Evolutionary conservation across 2,113 vertebrate species (phyloP), one percentile per base, ranked within the genome.

Genomic region (Salminus brasiliensis): DNA sequence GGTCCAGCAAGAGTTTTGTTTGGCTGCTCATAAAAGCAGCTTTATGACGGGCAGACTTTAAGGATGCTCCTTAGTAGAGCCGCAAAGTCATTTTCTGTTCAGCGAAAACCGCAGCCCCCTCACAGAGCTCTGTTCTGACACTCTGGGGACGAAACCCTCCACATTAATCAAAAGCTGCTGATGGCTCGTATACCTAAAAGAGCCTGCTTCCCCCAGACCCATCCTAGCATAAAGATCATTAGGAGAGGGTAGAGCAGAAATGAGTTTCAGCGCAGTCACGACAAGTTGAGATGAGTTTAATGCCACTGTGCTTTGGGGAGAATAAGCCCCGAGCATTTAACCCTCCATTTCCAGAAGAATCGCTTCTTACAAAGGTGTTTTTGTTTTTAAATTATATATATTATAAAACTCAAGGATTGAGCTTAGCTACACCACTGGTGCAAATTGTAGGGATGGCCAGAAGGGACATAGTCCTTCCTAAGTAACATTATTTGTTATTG

Each of bases 51-150:
- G 23, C 16, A 27, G 47, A 75, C 55, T 75, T 74, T 55, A 63
- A 74, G 79, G 55, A 68, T 69, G 11, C 41, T 60, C n/a, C 30
- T 74, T 71, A 69, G 34, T 34, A 21, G 57, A n/a, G 27, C 52
- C 57, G 53, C 41, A 82, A 78, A 82, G 45, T 71, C 72, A 75
- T 79, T 77, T 72, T 52, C 41, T 74, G 74, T 60, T 80, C 66
- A 41, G 34, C 36, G 62, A 68, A 53, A 72, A 47, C 7, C 5
- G 9, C 66, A 36, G 41, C 53, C 41, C 39, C n/a, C n/a, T 78
- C 76, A 30, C 53, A 60, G 67, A 1, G 41, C 30, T 23, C 5
- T 4, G n/a, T 70, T 66, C 59, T 29, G 32, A 47, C 36, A 59
- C 63, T 3, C 34, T 41, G 49, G 79, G 27, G 79, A 57, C 53